These are phyloP conservation scores for Eristalis arbustorum DNA, from an alignment of 2,888 invertebrate species.

Conservation along the genomic window DNA sequence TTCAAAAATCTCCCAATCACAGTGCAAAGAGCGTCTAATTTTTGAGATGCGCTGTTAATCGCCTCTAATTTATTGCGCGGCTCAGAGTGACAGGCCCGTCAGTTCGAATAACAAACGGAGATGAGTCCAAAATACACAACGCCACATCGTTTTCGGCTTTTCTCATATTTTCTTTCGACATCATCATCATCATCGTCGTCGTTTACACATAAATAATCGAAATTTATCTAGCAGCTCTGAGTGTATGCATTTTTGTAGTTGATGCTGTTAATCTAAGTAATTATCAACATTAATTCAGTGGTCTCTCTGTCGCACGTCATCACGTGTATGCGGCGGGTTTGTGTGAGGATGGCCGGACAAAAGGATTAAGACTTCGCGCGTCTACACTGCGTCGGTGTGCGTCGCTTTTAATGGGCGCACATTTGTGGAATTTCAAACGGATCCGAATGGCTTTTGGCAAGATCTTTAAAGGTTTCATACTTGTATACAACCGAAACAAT, in stretches of 20 bases:
- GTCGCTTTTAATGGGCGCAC: background rate
- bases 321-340: background rate
- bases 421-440: slow-evolving; percentile 34
- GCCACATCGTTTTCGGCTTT: background rate
- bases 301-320: slow-evolving; percentile 21
- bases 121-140: background rate
- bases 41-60: background rate
- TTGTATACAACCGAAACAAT: background rate
- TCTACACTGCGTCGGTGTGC: no score
- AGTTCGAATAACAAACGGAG: background rate
- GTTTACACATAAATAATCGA: background rate
- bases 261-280: slow-evolving; percentile 7
- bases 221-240: background rate
- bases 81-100: background rate
- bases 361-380: background rate
- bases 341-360: background rate
- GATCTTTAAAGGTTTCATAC: slow-evolving; percentile 25
- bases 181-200: background rate
- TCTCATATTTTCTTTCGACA: background rate
- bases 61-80: background rate
- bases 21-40: background rate
- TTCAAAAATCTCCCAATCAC: background rate
- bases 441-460: slow-evolving; percentile 40
- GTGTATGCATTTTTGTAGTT: background rate
- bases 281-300: slow-evolving; percentile 26